Percentiles rank a stretch among this genome's conserved stretches.
These are phyloP conservation scores for Sparidentex hasta DNA, from an alignment of 2,797 vertebrate genomes.

Conservation along the genomic window DNA sequence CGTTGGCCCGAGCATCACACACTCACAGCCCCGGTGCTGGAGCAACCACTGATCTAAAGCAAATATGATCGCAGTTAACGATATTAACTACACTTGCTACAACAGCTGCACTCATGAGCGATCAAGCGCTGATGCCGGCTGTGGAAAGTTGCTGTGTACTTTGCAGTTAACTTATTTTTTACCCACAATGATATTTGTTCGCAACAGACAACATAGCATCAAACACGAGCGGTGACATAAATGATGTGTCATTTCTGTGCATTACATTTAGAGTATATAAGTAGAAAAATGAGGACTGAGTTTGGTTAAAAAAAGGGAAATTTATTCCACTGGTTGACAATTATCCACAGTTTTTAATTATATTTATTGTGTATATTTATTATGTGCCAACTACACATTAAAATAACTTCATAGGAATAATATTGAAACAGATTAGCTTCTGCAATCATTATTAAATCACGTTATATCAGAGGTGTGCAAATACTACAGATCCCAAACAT, in stretches of 20 bases:
- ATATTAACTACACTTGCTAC: constrained; percentile 73
- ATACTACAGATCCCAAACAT: no score
- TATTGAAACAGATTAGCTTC: neutral
- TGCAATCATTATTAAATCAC: no score
- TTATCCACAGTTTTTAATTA: neutral
- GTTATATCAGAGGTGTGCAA: no score
- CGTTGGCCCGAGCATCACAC: constrained; percentile 67
- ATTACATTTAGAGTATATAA: neutral
- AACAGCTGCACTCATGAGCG: constrained; percentile 60
- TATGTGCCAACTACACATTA: neutral
- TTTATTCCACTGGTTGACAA: neutral
- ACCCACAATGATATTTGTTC: constrained; percentile 38
- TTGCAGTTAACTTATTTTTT: constrained; percentile 51
- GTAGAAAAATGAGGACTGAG: neutral
- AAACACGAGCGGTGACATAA: neutral
- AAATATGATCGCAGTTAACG: constrained; percentile 78
- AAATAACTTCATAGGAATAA: neutral
- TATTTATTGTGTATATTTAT: neutral
- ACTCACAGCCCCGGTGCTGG: constrained; percentile 44
- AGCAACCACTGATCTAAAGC: constrained; percentile 74
- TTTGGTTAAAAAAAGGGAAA: neutral
- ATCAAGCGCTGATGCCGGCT: constrained; percentile 62
- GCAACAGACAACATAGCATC: constrained; percentile 26
- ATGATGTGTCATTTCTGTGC: constrained; percentile 6
- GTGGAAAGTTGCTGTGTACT: constrained; percentile 57